phyloP scores from a whole-genome alignment of 2,888 invertebrate genomes.

The Drosophila acutilabella region DNA sequence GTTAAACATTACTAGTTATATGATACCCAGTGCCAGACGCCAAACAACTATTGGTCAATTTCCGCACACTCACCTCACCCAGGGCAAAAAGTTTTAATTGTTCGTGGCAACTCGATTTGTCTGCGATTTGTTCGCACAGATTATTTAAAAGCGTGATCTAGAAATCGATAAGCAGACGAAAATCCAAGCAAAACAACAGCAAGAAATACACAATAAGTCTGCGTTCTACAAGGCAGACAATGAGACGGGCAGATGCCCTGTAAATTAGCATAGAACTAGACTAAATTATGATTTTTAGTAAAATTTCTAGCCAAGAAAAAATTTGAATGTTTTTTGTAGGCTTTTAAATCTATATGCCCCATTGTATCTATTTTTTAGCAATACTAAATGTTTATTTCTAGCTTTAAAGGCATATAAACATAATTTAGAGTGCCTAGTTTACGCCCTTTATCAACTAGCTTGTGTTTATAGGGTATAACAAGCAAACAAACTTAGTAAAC shows the following conservation, averaged over 20 bases:
- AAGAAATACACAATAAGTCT: conserved; percentile 7
- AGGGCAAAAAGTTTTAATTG: conserved; percentile 29
- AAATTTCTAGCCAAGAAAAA: too few species aligned
- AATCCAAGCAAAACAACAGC: conserved; percentile 13
- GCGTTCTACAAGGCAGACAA: not conserved
- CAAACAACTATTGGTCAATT: conserved; percentile 18
- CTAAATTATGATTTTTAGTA: not conserved
- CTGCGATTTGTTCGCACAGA: conserved; percentile 48
- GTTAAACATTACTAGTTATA: conserved; percentile 21
- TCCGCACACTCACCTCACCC: not conserved
- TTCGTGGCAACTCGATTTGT: conserved; percentile 46
- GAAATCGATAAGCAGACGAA: conserved; percentile 68
- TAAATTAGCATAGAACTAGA: not conserved
- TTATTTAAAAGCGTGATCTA: conserved; percentile 68
- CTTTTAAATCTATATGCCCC: not conserved
- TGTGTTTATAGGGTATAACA: conserved; percentile 16
- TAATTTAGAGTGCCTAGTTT: not conserved
- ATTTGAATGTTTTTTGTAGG: not conserved
- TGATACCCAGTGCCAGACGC: not conserved
- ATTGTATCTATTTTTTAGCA: not conserved
- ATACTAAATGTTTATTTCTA: not conserved
- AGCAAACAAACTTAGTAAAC: conserved; percentile 54
- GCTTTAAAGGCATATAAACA: not conserved
- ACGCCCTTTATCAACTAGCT: conserved; percentile 1
- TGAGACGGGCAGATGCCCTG: not conserved